phyloP scores from a whole-genome alignment of 2,113 vertebrate genomes.

The Mungos mungo region DNA sequence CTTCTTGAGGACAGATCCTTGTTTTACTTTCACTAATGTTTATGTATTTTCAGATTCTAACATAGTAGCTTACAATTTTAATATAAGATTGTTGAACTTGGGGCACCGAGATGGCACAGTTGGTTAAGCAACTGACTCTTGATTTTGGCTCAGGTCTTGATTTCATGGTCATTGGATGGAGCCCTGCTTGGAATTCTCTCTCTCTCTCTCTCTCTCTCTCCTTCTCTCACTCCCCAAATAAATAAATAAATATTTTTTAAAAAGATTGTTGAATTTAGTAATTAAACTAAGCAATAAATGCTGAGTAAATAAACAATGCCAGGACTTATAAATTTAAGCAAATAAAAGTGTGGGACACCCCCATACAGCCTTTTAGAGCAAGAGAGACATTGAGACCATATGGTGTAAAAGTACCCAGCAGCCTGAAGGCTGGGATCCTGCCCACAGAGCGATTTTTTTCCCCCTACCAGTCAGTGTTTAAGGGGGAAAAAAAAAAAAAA shows the following conservation, averaged over 20 bases:
- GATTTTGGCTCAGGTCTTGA: no score
- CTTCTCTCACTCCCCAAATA: no score
- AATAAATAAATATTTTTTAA: no score
- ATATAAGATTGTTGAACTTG: background rate
- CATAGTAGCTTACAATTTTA: background rate
- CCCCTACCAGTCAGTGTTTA: background rate
- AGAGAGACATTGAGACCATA: background rate
- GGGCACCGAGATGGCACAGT: no score
- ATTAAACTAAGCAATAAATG: background rate
- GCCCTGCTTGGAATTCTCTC: no score
- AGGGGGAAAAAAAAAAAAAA: background rate
- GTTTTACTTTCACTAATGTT: slow-evolving; percentile 1
- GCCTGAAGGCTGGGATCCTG: background rate
- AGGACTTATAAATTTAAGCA: background rate
- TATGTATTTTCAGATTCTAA: background rate
- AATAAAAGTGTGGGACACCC: background rate
- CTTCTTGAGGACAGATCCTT: background rate
- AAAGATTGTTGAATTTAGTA: background rate
- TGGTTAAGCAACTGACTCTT: no score
- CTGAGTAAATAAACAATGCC: background rate
- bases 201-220: no score
- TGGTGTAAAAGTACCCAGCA: background rate
- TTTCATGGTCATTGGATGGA: no score
- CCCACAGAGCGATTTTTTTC: background rate
- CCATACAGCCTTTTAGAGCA: background rate